Evolutionary conservation across 2,888 invertebrate genomes (phyloP), one percentile per base, ranked within the genome.

Genomic region (Dynastes maya): DNA sequence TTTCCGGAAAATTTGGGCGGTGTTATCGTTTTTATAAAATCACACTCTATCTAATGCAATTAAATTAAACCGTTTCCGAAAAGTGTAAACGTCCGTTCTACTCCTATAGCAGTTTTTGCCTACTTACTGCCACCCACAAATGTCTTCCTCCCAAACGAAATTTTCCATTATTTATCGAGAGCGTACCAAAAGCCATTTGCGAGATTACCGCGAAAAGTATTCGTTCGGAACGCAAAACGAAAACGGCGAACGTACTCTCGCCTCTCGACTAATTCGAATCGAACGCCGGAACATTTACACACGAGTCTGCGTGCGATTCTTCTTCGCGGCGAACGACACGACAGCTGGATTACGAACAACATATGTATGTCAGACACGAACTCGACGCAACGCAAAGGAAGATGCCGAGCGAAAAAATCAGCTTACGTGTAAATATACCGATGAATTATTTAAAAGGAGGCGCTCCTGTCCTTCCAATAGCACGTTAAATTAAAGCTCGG

Each of bases 331-430:
- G 27, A 8, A 40, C 37, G 64, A 45, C 65, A 67, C 40, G 68
- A 74, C 72, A 74, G 72, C 72, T 74, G 72, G 72, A 74, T 74
- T 74, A 74, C 72, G 27, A 45, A 27, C 61, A 74, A 61, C 72
- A 74, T 74, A 45, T 61, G 72, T 74, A 74, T 74, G 72, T 74
- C 72, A 74, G 61, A 74, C 61, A 74, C 61, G 61, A 61, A 61
- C 72, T 22, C 22, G 49, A 13, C 40, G 27, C 72, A 49, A 13
- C 40, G 27, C 72, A 49, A 37, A 61, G 49, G 63, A 74, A 61
- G 72, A 40, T 58, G 22, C 49, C 11, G 63, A 63, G 13, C 32
- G 61, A 61, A 61, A 74, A 61, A 74, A 45, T 63, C 13, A 27
- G 61, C 45, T 61, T 74, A 74, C 37, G 61, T 74, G 72, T 74